Evolutionary conservation across 2,113 vertebrate species (phyloP), one percentile per base, ranked within the genome.

Genomic region (Caloenas nicobarica): DNA sequence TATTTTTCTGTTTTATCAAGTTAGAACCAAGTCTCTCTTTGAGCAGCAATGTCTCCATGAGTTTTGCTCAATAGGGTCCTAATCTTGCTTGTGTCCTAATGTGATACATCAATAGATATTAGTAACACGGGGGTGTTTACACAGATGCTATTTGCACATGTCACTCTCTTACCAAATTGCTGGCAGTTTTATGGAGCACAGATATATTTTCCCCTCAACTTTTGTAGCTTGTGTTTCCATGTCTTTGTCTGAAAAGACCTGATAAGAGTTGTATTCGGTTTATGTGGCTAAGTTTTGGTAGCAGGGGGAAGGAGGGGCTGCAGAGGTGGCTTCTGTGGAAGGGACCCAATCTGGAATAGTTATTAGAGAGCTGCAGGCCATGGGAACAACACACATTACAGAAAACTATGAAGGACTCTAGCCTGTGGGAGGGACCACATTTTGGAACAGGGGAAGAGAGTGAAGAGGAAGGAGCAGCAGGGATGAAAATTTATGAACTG

Each of bases 261-360:
- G 50, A 29, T 28, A 76, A 51, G 31, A 29, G 46, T 22, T 76
- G 15, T 24, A 38, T n/a, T 29, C 5, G 7, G 33, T 81, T 81
- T 53, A 33, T 0, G 0, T 11, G 38, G 23, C n/a, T 29, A 58
- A 12, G 46, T 28, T 84, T 64, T 33, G 22, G 15, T 33, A 36
- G 40, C 0, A 0, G 14, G 7, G 34, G 9, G 10, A 29, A 34
- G 11, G 4, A 2, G 5, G 5, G 2, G 8, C 16, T 84, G 7
- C 12, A 42, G 23, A 14, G 19, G n/a, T 83, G 33, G 3, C 18
- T 58, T 68, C 53, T 60, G 44, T 36, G 34, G 34, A 58, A 50
- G 42, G 19, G 5, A 14, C 13, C 7, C 42, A 44, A 17, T 44
- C 42, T 17, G 42, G 42, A 48, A 29, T 29, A 51, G 23, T 28